These are phyloP conservation scores for Zaprionus lineosus DNA, from an alignment of 2,888 invertebrate genomes.

Conservation along the genomic window DNA sequence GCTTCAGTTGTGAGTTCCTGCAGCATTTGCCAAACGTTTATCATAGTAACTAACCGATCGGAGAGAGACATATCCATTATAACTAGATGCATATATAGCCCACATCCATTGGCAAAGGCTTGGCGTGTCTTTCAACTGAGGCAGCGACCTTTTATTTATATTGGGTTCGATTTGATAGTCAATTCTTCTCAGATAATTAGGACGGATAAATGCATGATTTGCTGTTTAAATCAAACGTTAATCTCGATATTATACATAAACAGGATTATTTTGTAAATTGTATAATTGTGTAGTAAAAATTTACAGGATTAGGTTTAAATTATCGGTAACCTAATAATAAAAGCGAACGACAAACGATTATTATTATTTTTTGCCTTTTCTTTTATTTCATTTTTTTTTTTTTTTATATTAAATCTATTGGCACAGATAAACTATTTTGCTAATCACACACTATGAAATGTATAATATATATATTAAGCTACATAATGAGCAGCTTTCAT, in stretches of 20 bases:
- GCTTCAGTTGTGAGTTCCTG: conserved; percentile 4
- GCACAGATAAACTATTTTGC: conserved; percentile 1
- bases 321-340: conserved; percentile 40
- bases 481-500: conserved; percentile 24
- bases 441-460: conserved; percentile 11
- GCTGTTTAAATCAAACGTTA: conserved; percentile 35
- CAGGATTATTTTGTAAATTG: conserved; percentile 26
- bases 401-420: neutral
- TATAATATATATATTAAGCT: conserved; percentile 8
- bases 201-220: conserved; percentile 29
- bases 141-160: conserved; percentile 35
- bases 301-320: conserved; percentile 59
- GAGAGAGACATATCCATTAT: conserved; percentile 46
- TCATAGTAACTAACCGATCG: conserved; percentile 12
- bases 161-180: conserved; percentile 51
- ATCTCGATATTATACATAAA: conserved; percentile 58
- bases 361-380: conserved; percentile 47
- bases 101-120: conserved; percentile 14
- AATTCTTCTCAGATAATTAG: conserved; percentile 45
- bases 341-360: conserved; percentile 39
- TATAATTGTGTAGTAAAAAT: conserved; percentile 66
- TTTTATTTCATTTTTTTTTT: conserved; percentile 19
- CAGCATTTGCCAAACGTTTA: conserved; percentile 12
- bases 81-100: conserved; percentile 13
- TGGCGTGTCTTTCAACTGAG: conserved; percentile 8